Conservation (phyloP, 2,888 invertebrate genomes). For the Papilio protenor region DNA sequence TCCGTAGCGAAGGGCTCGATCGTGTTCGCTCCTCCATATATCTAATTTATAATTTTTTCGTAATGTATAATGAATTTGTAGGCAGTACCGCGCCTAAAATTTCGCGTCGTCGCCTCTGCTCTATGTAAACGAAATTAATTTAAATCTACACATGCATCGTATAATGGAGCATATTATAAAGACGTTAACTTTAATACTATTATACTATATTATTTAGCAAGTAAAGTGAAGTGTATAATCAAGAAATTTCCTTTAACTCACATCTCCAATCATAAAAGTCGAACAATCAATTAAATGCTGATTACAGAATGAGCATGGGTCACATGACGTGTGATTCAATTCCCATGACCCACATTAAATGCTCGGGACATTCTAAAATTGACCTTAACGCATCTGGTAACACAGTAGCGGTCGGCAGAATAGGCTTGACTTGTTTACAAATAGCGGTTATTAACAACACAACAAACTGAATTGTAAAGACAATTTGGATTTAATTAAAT, state of each 20-base stretch:
- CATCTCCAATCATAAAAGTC: conserved; percentile 57
- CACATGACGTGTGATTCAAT: conserved; percentile 61
- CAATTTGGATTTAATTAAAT: not conserved
- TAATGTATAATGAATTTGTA: too few relatives aligned
- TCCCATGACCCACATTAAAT: conserved; percentile 73
- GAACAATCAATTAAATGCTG: conserved; percentile 61
- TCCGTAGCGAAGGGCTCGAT: too few relatives aligned
- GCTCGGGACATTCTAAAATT: conserved; percentile 43
- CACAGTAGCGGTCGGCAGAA: conserved; percentile 4
- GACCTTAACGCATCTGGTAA: conserved; percentile 37
- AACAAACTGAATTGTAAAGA: not conserved
- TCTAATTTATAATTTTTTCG: too few relatives aligned
- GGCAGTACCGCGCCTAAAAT: too few relatives aligned
- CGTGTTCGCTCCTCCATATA: too few relatives aligned
- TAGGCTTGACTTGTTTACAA: conserved; percentile 32
- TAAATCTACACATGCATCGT: too few relatives aligned
- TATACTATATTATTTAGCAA: not conserved
- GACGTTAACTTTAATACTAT: too few relatives aligned
- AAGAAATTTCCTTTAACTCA: conserved; percentile 52
- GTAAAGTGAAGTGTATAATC: conserved; percentile 5
- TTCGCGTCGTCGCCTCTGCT: too few relatives aligned
- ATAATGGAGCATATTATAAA: too few relatives aligned
- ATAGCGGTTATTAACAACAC: conserved; percentile 2
- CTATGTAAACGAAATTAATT: too few relatives aligned
- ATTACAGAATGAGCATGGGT: conserved; percentile 66